These are phyloP conservation scores for Nerophis lumbriciformis DNA, from an alignment of 2,113 vertebrate species.

Conservation along the genomic window DNA sequence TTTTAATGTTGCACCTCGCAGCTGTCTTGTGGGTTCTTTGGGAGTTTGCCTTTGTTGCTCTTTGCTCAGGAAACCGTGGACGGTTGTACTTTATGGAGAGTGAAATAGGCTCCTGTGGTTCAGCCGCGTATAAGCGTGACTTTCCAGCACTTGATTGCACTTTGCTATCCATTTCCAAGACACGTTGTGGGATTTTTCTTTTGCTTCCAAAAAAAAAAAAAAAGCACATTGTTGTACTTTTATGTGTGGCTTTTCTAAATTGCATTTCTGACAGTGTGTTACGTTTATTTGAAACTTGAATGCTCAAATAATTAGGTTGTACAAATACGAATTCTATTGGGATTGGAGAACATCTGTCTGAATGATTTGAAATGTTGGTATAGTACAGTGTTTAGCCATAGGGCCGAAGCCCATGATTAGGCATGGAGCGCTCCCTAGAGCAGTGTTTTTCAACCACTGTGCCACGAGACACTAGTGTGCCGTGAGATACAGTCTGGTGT, in stretches of 20 bases:
- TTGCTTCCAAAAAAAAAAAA: neutral
- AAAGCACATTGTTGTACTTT: neutral
- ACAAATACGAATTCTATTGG: too few species aligned
- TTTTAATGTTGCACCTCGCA: slow-evolving; percentile 32
- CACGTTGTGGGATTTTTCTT: slow-evolving; percentile 13
- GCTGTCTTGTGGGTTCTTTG: slow-evolving; percentile 38
- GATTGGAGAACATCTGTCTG: too few species aligned
- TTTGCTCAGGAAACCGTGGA: slow-evolving; percentile 45
- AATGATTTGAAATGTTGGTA: too few species aligned
- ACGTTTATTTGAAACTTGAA: too few species aligned
- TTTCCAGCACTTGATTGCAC: slow-evolving; percentile 33
- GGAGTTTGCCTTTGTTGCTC: slow-evolving; percentile 43
- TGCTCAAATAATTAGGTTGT: too few species aligned
- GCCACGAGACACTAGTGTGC: too few species aligned
- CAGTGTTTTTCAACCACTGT: too few species aligned
- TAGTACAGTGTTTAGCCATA: too few species aligned
- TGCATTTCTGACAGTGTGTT: too few species aligned
- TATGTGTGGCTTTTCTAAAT: neutral
- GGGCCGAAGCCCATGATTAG: too few species aligned
- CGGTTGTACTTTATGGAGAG: slow-evolving; percentile 58
- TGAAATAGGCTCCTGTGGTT: slow-evolving; percentile 51
- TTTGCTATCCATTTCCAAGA: slow-evolving; percentile 29
- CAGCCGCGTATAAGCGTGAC: slow-evolving; percentile 29
- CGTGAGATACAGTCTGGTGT: too few species aligned
- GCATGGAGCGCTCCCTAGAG: too few species aligned